A percentile compares a stretch with the other conserved stretches of the same genome.
Conservation (phyloP, 2,888 invertebrate genomes). For the Phasia obesa region DNA sequence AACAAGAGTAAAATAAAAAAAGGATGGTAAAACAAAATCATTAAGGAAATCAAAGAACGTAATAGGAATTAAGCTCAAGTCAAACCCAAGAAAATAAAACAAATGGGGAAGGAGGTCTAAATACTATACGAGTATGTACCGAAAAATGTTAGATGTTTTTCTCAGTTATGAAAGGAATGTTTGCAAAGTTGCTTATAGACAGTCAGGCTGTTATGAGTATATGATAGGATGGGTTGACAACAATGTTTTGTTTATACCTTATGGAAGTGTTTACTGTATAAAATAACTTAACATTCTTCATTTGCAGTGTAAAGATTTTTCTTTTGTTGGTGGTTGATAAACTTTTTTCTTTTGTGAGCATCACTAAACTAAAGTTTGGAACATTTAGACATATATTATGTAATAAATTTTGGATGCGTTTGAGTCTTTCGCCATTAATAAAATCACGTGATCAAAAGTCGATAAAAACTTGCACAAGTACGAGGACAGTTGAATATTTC, state of each 20-base stretch:
- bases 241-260: neutral
- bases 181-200: constrained; percentile 11
- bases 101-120: constrained; percentile 62
- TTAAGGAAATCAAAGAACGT: constrained; percentile 56
- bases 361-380: no score
- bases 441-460: no score
- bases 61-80: constrained; percentile 67
- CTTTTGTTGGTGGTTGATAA: neutral
- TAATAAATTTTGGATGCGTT: no score
- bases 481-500: no score
- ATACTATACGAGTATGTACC: neutral
- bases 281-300: constrained; percentile 1
- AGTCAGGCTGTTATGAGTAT: neutral
- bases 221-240: neutral
- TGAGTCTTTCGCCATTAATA: no score
- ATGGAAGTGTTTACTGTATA: neutral
- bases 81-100: constrained; percentile 40
- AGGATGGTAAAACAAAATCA: constrained; percentile 48
- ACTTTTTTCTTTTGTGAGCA: no score
- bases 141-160: constrained; percentile 38
- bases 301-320: neutral
- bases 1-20: constrained; percentile 14
- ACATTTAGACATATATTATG: no score
- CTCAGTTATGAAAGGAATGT: constrained; percentile 30
- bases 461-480: no score